Evolutionary conservation across 2,113 vertebrate genomes (phyloP).

Genomic region (Grus americana): DNA sequence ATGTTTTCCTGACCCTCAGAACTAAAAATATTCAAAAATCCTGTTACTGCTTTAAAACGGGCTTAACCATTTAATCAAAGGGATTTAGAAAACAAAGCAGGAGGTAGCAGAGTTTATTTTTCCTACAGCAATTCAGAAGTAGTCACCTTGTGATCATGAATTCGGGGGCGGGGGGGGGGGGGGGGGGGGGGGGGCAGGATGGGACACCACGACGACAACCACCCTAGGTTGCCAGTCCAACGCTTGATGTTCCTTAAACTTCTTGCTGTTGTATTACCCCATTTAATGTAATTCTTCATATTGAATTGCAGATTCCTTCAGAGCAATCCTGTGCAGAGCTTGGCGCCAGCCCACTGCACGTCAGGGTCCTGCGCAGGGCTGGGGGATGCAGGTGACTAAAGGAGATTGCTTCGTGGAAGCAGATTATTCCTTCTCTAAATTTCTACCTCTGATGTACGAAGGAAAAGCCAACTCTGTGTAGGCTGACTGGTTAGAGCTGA

Average conservation of each 20-base stretch:
- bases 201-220: too few species aligned
- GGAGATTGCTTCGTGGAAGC: background rate
- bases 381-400: background rate
- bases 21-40: background rate
- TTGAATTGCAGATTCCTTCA: background rate
- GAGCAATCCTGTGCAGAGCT: background rate
- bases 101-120: background rate
- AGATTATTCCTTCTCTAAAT: background rate
- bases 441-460: background rate
- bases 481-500: background rate
- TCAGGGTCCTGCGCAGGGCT: background rate
- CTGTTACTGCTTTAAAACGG: background rate
- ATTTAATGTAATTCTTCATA: background rate
- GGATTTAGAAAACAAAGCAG: background rate
- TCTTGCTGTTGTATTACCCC: background rate
- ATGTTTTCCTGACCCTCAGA: background rate
- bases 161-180: background rate
- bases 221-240: background rate
- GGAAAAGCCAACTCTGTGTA: background rate
- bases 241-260: background rate
- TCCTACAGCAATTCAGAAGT: background rate
- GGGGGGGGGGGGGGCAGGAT: too few species aligned
- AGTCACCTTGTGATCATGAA: background rate
- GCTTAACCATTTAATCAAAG: background rate
- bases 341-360: background rate